These are phyloP conservation scores for Rhinoraja longicauda DNA, from an alignment of 2,797 vertebrate genomes.

Conservation along the genomic window DNA sequence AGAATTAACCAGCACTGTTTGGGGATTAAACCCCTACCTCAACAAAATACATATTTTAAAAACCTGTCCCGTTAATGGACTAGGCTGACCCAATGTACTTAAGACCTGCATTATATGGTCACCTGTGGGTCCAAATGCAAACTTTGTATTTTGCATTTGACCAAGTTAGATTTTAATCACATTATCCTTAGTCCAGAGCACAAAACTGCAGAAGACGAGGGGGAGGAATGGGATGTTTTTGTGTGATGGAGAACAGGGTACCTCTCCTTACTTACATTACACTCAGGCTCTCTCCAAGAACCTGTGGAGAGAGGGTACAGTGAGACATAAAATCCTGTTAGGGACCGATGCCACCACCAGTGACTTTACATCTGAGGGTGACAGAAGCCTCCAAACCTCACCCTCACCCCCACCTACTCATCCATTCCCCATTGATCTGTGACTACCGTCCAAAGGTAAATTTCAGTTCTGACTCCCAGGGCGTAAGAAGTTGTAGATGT, in stretches of 20 bases:
- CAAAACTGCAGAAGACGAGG: not conserved
- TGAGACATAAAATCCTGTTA: not conserved
- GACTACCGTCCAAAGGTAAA: not conserved
- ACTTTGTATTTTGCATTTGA: too few relatives aligned
- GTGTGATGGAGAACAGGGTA: too few relatives aligned
- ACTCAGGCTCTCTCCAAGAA: not conserved
- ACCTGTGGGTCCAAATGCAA: not conserved
- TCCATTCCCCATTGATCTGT: not conserved
- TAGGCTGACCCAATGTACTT: not conserved
- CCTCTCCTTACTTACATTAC: too few relatives aligned
- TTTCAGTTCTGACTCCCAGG: not conserved
- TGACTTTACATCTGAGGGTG: too few relatives aligned
- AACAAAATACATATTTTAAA: not conserved
- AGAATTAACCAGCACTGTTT: not conserved
- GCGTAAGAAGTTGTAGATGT: too few relatives aligned
- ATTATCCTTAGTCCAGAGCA: not conserved
- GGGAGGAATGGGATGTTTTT: not conserved
- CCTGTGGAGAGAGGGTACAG: not conserved
- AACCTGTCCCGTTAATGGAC: not conserved
- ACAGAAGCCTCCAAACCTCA: too few relatives aligned
- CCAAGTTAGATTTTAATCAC: not conserved
- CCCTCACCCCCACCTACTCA: not conserved
- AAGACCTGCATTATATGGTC: constrained; percentile 7
- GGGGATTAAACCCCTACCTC: not conserved
- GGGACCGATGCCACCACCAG: too few relatives aligned